Conservation (phyloP, 2,797 vertebrate genomes). For the Chrysocyon brachyurus region DNA sequence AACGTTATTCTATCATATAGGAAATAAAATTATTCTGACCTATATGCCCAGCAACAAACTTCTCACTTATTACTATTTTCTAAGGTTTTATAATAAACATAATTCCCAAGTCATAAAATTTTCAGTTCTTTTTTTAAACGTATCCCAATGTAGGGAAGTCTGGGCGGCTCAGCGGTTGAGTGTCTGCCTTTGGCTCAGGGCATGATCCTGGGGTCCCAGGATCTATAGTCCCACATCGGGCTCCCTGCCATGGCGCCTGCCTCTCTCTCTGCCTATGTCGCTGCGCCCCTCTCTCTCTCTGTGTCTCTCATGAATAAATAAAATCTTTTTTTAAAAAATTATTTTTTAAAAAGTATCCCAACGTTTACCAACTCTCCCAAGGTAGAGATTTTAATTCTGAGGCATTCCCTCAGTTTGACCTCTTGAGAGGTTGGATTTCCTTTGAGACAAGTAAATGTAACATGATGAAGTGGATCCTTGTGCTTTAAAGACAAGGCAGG, state of each 20-base stretch:
- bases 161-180: no score
- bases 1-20: constrained; percentile 39
- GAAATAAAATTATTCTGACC: constrained; percentile 66
- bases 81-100: constrained; percentile 50
- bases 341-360: constrained; percentile 29
- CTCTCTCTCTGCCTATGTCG: no score
- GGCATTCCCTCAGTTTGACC: constrained; percentile 9
- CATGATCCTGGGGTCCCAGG: no score
- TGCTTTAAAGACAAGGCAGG: constrained; percentile 6
- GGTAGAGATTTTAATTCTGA: constrained; percentile 52
- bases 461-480: neutral
- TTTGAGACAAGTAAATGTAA: constrained; percentile 39
- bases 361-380: constrained; percentile 52
- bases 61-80: constrained; percentile 28
- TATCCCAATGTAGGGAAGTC: neutral
- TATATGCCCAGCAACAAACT: constrained; percentile 51
- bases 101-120: constrained; percentile 34
- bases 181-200: no score
- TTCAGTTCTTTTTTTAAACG: constrained; percentile 57
- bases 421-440: neutral
- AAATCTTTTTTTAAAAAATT: no score
- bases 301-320: no score
- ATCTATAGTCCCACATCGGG: no score
- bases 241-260: no score
- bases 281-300: no score